Base-by-base conservation (phyloP, 2,113 vertebrate genomes). In the Etia nguti region DNA sequence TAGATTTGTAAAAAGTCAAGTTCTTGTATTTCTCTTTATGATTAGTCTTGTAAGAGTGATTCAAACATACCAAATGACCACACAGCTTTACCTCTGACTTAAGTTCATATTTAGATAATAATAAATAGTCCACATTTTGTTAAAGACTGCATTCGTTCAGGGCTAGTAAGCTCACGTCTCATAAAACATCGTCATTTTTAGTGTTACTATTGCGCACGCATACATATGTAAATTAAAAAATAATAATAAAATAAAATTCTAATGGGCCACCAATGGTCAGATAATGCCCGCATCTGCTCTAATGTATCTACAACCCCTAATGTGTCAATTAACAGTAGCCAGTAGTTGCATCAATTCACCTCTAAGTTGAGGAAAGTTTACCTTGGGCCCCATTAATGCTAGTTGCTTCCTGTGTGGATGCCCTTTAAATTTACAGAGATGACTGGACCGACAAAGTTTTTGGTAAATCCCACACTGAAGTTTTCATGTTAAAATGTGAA, bases 341-440 rank as follows among this genome's bases (percentile, higher is more conserved):
- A 43, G n/a, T 70, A 70, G 62, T 0, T 6, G 4, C 36, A 24
- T 70, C 0, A 8, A 2, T 70, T 43, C 11, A 41, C 41, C 0
- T 73, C 38, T 2, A 43, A 6, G 22, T 43, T 70, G 38, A 43
- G 38, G 8, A 24, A 73, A 26, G 11, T 6, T 43, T 0, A 18
- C 22, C 0, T 15, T 15, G 36, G 38, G 12, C 60, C 34, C 2
- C 62, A 1, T 13, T 36, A 15, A 1, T 0, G 10, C 10, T 41
- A 38, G 7, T 38, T 9, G 8, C 0, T 6, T 24, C 13, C 38
- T 43, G 5, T 18, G 68, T 26, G 38, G 41, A 46, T 75, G 2
- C 24, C 41, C 6, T 48, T 11, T 48, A 73, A 75, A 2, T 77
- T 31, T 18, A 29, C 68, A 48, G 24, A 18, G 0, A 50, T 11